Evolutionary conservation across 2,797 vertebrate species (phyloP).

Genomic region (Selene dorsalis): DNA sequence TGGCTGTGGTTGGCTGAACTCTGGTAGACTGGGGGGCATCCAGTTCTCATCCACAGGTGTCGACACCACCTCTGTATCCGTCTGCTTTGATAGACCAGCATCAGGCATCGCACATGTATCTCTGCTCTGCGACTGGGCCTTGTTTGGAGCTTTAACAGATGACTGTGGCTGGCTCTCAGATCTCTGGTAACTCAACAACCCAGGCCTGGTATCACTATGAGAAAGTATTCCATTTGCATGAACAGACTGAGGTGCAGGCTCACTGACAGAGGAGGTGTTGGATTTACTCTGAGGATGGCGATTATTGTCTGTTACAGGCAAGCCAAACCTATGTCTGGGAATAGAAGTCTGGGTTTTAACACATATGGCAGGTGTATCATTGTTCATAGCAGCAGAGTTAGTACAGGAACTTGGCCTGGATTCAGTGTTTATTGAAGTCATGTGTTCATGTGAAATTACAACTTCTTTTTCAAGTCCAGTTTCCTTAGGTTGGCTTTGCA

Average conservation of each 20-base stretch:
- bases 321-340: slow-evolving; percentile 56
- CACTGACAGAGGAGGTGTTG: slow-evolving; percentile 40
- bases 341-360: slow-evolving; percentile 55
- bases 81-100: slow-evolving; percentile 52
- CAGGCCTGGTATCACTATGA: slow-evolving; percentile 44
- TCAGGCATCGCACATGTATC: slow-evolving; percentile 42
- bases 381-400: slow-evolving; percentile 37
- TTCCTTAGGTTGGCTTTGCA: slow-evolving; percentile 35
- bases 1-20: slow-evolving; percentile 67
- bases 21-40: slow-evolving; percentile 68
- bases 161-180: slow-evolving; percentile 64
- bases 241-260: slow-evolving; percentile 44
- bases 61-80: slow-evolving; percentile 44
- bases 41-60: slow-evolving; percentile 62
- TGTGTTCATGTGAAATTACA: slow-evolving; percentile 45
- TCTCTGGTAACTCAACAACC: slow-evolving; percentile 44
- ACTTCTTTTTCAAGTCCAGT: slow-evolving; percentile 47
- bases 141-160: slow-evolving; percentile 31
- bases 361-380: slow-evolving; percentile 28
- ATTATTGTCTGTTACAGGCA: slow-evolving; percentile 43
- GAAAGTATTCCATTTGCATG: slow-evolving; percentile 55
- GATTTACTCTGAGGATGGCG: slow-evolving; percentile 50
- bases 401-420: slow-evolving; percentile 40
- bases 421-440: slow-evolving; percentile 31
- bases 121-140: slow-evolving; percentile 32